Evolutionary conservation across 1,140 invertebrate species (phyloP).

Genomic region (Papilio aristodemus): DNA sequence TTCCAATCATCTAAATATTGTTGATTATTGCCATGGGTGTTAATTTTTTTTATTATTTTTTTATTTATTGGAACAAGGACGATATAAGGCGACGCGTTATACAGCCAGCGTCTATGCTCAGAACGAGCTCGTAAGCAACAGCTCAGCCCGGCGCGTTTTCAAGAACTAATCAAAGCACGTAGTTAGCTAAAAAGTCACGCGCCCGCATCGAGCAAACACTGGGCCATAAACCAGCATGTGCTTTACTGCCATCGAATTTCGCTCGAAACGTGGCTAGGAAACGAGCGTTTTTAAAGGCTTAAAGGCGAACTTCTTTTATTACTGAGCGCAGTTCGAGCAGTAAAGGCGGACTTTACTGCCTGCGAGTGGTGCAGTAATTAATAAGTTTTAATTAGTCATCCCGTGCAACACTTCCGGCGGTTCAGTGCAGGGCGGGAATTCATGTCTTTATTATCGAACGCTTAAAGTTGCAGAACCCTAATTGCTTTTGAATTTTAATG

Average conservation of each 20-base stretch:
- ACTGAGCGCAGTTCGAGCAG: constrained; percentile 48
- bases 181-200: constrained; percentile 67
- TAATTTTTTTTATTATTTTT: too few species aligned
- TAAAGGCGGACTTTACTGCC: constrained; percentile 60
- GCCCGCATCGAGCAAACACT: constrained; percentile 41
- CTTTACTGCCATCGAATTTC: constrained; percentile 62
- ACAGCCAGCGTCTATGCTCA: neutral
- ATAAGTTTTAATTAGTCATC: constrained; percentile 67
- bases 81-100: neutral
- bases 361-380: constrained; percentile 60
- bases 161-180: constrained; percentile 60
- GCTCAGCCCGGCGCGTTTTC: constrained; percentile 43
- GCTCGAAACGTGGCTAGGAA: constrained; percentile 45
- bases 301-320: constrained; percentile 70
- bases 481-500: neutral
- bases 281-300: constrained; percentile 57
- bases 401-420: constrained; percentile 31
- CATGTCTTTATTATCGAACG: constrained; percentile 22
- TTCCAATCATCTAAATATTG: too few species aligned
- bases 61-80: too few species aligned
- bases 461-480: neutral
- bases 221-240: constrained; percentile 51
- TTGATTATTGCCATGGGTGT: too few species aligned
- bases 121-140: constrained; percentile 27
- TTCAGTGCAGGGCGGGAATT: constrained; percentile 3